Evolutionary conservation across 1,140 invertebrate species (phyloP).

Genomic region (Eulimnadia texana): DNA sequence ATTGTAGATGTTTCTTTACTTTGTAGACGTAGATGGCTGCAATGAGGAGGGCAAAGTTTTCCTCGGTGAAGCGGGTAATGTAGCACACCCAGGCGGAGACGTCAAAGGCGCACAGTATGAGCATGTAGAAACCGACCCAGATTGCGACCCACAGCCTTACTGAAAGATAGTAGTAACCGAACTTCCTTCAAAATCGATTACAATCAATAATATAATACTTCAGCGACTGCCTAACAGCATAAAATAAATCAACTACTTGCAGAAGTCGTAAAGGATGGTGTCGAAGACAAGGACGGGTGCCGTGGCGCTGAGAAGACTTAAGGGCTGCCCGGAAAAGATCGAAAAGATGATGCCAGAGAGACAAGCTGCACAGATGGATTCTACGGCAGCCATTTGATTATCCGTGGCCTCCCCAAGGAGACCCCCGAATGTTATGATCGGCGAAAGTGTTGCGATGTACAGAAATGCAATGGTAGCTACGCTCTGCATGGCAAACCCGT

Average conservation of each 20-base stretch:
- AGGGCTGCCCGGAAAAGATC: conserved; percentile 91
- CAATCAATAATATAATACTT: conserved; percentile 16
- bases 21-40: conserved; percentile 99
- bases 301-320: conserved; percentile 94
- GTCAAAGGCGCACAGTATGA: conserved; percentile 86
- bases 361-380: conserved; percentile 88
- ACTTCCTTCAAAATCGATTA: conserved; percentile 37
- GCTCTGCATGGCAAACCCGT: conserved; percentile 83
- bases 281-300: conserved; percentile 97
- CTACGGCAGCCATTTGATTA: conserved; percentile 95
- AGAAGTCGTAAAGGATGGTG: conserved; percentile 91
- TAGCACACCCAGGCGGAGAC: conserved; percentile 96
- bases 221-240: conserved; percentile 25
- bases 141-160: conserved; percentile 91
- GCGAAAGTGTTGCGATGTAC: conserved; percentile 92
- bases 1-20: conserved; percentile 37
- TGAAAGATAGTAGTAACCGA: conserved; percentile 77
- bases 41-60: conserved; percentile 96
- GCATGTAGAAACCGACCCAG: conserved; percentile 75
- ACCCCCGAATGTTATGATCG: conserved; percentile 94
- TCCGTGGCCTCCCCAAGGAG: conserved; percentile 86
- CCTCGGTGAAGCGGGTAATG: conserved; percentile 97
- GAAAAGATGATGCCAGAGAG: conserved; percentile 91
- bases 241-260: conserved; percentile 42
- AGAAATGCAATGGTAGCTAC: conserved; percentile 94